These are phyloP conservation scores for Cardinalis cardinalis DNA, from an alignment of 2,113 vertebrate species.

Conservation along the genomic window DNA sequence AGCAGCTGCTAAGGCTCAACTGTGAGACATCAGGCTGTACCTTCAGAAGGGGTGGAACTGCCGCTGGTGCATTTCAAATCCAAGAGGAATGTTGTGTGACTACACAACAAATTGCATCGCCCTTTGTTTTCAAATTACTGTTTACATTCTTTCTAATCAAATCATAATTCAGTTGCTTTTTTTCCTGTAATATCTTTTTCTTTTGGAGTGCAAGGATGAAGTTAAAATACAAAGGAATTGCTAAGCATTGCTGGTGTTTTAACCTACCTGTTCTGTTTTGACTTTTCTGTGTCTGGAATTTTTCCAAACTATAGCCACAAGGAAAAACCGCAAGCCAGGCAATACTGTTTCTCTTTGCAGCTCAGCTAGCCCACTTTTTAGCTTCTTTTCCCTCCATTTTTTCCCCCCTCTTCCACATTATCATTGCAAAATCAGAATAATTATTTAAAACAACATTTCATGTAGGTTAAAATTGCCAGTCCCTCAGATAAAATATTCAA, in stretches of 20 bases:
- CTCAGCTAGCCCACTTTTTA: not conserved
- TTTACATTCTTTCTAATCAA: constrained; percentile 49
- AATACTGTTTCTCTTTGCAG: not conserved
- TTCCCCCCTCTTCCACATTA: not conserved
- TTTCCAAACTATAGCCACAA: not conserved
- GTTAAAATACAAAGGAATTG: not conserved
- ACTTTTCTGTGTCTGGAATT: not conserved
- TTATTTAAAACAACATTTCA: not conserved
- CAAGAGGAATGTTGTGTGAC: constrained; percentile 47
- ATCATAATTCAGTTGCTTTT: constrained; percentile 1
- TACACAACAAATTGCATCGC: not conserved
- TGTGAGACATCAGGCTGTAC: not conserved
- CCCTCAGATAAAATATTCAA: not conserved
- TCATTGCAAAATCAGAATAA: not conserved
- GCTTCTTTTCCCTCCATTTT: not conserved
- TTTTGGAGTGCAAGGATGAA: not conserved
- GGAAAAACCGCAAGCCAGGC: not conserved
- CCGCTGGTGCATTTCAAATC: constrained; percentile 6
- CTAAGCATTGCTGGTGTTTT: not conserved
- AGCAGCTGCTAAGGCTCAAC: not conserved
- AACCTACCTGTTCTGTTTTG: not conserved
- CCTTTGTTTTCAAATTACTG: constrained; percentile 45
- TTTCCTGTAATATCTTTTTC: not conserved
- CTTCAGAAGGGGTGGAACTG: constrained; percentile 55
- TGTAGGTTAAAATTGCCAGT: not conserved